phyloP scores from a whole-genome alignment of 2,888 invertebrate species.

The Trichopoda pennipes region DNA sequence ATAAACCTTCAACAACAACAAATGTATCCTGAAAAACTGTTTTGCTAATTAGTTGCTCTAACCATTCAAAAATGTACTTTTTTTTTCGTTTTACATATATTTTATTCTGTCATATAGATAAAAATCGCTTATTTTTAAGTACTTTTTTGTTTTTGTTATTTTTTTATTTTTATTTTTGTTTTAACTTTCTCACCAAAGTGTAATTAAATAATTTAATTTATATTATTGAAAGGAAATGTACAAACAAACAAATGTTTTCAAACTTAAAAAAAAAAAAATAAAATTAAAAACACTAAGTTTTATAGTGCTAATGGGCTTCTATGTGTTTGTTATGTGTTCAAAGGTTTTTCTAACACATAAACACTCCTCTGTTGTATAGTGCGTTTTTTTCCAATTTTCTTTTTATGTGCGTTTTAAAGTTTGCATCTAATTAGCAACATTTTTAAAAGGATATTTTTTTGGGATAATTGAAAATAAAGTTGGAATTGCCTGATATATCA shows the following conservation, averaged over 20 bases:
- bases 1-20: not conserved
- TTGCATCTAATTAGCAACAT: constrained; percentile 71
- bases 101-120: constrained; percentile 56
- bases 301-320: constrained; percentile 63
- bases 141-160: constrained; percentile 41
- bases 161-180: too few species aligned
- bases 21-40: constrained; percentile 48
- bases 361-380: constrained; percentile 59
- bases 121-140: constrained; percentile 63
- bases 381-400: constrained; percentile 50
- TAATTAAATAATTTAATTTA: constrained; percentile 73
- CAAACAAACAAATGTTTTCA: constrained; percentile 58
- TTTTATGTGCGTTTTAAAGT: constrained; percentile 63
- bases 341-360: constrained; percentile 41
- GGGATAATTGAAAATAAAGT: constrained; percentile 63
- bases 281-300: constrained; percentile 37
- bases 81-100: constrained; percentile 14
- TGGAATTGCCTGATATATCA: constrained; percentile 61
- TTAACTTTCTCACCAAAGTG: constrained; percentile 67
- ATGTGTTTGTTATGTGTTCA: constrained; percentile 37
- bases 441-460: constrained; percentile 43
- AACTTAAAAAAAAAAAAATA: not conserved
- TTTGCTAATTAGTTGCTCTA: constrained; percentile 64
- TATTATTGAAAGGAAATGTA: constrained; percentile 71
- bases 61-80: constrained; percentile 52